Base-by-base conservation (phyloP, 2,888 invertebrate species). In the Tinea pellionella region DNA sequence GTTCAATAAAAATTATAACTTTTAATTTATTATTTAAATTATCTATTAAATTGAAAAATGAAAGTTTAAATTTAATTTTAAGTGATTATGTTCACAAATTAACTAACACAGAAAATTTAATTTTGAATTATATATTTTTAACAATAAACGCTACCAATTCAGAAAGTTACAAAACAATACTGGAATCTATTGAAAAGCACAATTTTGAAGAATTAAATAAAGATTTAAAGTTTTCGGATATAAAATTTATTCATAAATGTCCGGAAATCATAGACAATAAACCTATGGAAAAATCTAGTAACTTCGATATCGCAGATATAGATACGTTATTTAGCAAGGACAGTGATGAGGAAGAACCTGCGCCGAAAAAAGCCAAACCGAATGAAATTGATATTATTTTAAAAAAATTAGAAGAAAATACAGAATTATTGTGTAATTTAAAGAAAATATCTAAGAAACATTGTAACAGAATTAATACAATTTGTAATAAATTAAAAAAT, bases 221-320 rank as follows among this genome's bases (percentile, higher is more conserved):
- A 19, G 15, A 24, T 24, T 19, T 3, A 29, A 55, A 24, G 2
- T n/a, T 55, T 24, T 61, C 61, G n/a, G 63, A 68, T 53, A 62
- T 57, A 55, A 62, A 62, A 24, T 77, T 67, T 63, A 41, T 37
- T 51, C 80, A 80, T 61, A 78, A 74, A 68, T 80, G 80, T 64
- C 18, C 70, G 1, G 65, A 67, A 59, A 64, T 61, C 58, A 61
- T 57, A 9, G 58, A 64, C 11, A n/a, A n/a, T n/a, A n/a, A n/a
- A n/a, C n/a, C n/a, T n/a, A n/a, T n/a, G n/a, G n/a, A n/a, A n/a
- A 24, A 24, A 24, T 24, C 24, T 24, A 70, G 64, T 59, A 77
- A 80, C 65, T 82, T 83, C 61, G 82, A 84, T 63, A 68, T 83
- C 12, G 73, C 70, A 2, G 77, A 82, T 63, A 69, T 80, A 11